Conservation (phyloP, 2,113 vertebrate species). For the Smithornis capensis region DNA sequence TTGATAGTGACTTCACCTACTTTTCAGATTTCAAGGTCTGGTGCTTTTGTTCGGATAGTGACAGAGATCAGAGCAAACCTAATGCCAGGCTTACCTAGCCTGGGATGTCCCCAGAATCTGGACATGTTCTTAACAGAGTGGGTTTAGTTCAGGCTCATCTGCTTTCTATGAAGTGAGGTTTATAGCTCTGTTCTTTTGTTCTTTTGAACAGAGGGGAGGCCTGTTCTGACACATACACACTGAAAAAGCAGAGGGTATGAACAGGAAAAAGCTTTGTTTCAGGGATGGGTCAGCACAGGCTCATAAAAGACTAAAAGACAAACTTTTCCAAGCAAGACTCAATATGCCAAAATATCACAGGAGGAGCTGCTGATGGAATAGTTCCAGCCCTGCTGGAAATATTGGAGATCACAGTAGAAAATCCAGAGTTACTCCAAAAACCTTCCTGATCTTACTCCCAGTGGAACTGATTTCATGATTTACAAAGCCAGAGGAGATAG, state of each 20-base stretch:
- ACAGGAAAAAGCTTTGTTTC: background rate
- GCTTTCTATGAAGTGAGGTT: background rate
- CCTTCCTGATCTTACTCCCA: background rate
- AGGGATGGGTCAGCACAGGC: background rate
- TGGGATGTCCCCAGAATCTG: background rate
- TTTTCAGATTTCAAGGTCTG: background rate
- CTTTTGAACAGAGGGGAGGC: background rate
- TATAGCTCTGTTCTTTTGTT: background rate
- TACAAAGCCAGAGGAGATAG: background rate
- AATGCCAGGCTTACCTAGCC: background rate
- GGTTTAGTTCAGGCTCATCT: background rate
- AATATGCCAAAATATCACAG: background rate
- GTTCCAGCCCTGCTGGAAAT: slow-evolving; percentile 45
- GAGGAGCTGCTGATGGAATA: slow-evolving; percentile 7
- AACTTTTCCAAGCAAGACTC: background rate
- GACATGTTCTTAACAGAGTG: background rate
- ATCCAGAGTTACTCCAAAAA: slow-evolving; percentile 9
- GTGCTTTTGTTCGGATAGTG: background rate
- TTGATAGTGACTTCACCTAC: background rate
- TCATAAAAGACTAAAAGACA: background rate
- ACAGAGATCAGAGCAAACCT: background rate
- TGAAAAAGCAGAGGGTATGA: background rate
- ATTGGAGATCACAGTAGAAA: background rate
- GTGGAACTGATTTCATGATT: background rate
- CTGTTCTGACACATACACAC: background rate